phyloP scores from a whole-genome alignment of 2,797 vertebrate species.

The Adelosebastes latens region DNA sequence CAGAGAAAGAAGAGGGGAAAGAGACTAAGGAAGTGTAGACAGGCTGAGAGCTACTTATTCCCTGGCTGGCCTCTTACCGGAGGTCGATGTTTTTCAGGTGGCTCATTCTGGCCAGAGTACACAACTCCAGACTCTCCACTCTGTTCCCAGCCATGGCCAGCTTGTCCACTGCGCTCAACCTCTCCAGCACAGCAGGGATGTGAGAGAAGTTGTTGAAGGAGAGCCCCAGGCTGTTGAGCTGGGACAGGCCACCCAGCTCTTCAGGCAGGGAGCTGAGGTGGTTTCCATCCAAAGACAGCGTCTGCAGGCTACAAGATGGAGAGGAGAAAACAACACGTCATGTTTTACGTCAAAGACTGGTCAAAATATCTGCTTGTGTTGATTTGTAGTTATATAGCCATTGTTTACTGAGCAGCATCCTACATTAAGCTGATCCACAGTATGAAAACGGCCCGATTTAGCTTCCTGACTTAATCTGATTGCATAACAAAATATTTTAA shows the following conservation, averaged over 20 bases:
- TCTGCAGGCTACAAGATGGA: slow-evolving; percentile 88
- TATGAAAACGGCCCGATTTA: slow-evolving; percentile 37
- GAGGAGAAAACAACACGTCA: slow-evolving; percentile 11
- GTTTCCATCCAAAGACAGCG: slow-evolving; percentile 94
- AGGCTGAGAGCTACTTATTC: slow-evolving; percentile 15
- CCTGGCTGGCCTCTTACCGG: slow-evolving; percentile 82
- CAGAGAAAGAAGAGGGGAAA: slow-evolving; percentile 2
- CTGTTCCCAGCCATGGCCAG: slow-evolving; percentile 92
- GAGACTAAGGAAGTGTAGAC: background rate
- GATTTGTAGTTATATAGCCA: background rate
- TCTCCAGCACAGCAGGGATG: slow-evolving; percentile 89
- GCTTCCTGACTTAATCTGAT: slow-evolving; percentile 50
- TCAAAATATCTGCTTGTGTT: slow-evolving; percentile 10
- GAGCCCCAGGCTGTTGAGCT: slow-evolving; percentile 91
- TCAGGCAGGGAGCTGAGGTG: slow-evolving; percentile 89
- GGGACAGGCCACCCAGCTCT: slow-evolving; percentile 88
- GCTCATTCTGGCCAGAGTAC: slow-evolving; percentile 84
- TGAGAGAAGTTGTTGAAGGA: slow-evolving; percentile 93
- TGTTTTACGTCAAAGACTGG: slow-evolving; percentile 3
- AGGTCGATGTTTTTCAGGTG: slow-evolving; percentile 93
- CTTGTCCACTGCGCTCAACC: slow-evolving; percentile 87
- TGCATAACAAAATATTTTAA: slow-evolving; percentile 38
- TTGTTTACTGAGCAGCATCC: slow-evolving; percentile 5
- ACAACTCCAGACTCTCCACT: slow-evolving; percentile 86
- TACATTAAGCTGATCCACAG: background rate